Evolutionary conservation across 2,888 invertebrate species (phyloP).

Genomic region (Atherix ibis): DNA sequence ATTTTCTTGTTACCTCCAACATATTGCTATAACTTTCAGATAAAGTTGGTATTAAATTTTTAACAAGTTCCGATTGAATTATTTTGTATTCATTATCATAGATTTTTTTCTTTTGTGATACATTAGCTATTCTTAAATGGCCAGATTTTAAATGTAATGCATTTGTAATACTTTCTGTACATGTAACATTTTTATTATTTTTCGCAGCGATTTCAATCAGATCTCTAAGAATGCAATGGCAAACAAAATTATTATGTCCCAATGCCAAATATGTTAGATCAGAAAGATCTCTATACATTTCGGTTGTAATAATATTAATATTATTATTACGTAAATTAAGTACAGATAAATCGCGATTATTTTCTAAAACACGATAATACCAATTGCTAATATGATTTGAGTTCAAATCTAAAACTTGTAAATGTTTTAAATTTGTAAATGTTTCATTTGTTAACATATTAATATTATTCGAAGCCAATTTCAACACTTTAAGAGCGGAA

Average conservation of each 20-base stretch:
- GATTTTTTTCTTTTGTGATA: not conserved
- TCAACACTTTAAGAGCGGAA: slow-evolving; percentile 32
- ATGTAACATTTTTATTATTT: slow-evolving; percentile 13
- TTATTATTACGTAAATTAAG: slow-evolving; percentile 38
- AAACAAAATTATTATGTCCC: slow-evolving; percentile 41
- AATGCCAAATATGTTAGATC: slow-evolving; percentile 35
- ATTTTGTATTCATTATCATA: no score
- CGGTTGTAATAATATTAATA: slow-evolving; percentile 38
- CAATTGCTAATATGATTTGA: slow-evolving; percentile 41
- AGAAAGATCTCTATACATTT: slow-evolving; percentile 40
- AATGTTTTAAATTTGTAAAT: slow-evolving; percentile 25
- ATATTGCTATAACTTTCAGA: slow-evolving; percentile 3
- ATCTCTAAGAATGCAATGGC: slow-evolving; percentile 40
- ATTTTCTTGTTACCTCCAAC: not conserved
- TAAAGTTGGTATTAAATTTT: slow-evolving; percentile 1
- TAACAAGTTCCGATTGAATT: slow-evolving; percentile 3
- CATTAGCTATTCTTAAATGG: not conserved
- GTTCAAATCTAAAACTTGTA: slow-evolving; percentile 37
- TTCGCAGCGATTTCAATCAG: slow-evolving; percentile 31
- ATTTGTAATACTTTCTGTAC: not conserved
- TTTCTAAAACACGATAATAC: slow-evolving; percentile 32
- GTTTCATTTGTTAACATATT: slow-evolving; percentile 20
- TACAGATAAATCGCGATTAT: slow-evolving; percentile 30
- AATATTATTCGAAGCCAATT: slow-evolving; percentile 38
- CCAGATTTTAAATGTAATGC: not conserved